A percentile compares a stretch with the other conserved stretches of the same genome.
phyloP scores from a whole-genome alignment of 2,797 vertebrate genomes.

The Halcyon badia region DNA sequence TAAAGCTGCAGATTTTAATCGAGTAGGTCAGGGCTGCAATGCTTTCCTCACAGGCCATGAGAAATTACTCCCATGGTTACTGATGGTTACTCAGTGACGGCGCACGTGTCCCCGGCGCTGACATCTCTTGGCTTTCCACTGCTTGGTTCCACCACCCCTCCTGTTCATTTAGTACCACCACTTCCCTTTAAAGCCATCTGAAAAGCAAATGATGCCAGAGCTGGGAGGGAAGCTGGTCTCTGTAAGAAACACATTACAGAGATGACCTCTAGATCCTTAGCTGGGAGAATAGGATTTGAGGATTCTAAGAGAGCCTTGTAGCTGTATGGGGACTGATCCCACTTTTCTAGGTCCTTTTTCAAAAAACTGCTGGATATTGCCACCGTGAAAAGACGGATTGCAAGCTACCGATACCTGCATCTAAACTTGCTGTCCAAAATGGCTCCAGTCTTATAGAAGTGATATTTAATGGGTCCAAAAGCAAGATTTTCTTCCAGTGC shows the following conservation, averaged over 20 bases:
- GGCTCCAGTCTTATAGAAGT: not conserved
- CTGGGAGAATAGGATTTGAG: not conserved
- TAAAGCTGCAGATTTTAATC: not conserved
- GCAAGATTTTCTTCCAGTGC: not conserved
- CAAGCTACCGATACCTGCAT: not conserved
- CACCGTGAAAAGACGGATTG: not conserved
- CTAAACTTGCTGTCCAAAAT: not conserved
- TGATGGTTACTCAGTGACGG: not conserved
- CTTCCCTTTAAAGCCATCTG: not conserved
- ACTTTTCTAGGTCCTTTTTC: not conserved
- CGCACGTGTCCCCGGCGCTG: rapidly evolving
- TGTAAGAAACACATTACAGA: not conserved
- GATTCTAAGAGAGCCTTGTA: not conserved
- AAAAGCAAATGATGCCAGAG: not conserved
- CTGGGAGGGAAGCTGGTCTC: not conserved
- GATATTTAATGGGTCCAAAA: not conserved
- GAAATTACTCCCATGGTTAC: not conserved
- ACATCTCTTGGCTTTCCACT: not conserved
- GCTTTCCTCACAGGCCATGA: not conserved
- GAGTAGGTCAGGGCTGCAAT: not conserved
- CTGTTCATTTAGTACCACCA: not conserved
- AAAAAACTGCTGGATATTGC: not conserved
- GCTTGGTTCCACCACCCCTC: not conserved
- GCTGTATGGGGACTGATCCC: not conserved
- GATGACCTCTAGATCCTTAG: not conserved